Conservation (phyloP, 2,113 vertebrate genomes). For the Platysteira castanea region DNA sequence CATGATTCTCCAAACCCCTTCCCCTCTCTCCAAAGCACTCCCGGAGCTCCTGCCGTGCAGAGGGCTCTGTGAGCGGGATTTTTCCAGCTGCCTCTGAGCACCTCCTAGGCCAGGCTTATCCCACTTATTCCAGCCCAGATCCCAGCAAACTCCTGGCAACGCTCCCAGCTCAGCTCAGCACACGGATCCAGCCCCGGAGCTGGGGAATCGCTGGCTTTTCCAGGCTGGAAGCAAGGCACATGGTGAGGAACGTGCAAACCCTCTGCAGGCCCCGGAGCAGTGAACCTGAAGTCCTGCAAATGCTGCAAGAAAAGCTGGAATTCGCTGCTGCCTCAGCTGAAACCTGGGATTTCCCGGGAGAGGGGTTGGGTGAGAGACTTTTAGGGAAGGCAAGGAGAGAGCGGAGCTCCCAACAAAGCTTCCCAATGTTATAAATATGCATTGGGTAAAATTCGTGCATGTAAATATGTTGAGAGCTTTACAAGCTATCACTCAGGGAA, state of each 20-base stretch:
- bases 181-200: background rate
- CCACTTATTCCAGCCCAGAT: background rate
- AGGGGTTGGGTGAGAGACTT: background rate
- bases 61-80: background rate
- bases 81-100: background rate
- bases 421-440: too few species aligned
- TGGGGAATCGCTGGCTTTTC: fast-evolving
- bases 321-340: background rate
- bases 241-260: fast-evolving
- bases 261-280: background rate
- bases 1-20: background rate
- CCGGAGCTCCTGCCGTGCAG: background rate
- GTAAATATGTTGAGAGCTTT: too few species aligned
- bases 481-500: too few species aligned
- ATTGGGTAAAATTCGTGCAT: too few species aligned
- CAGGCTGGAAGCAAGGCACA: background rate
- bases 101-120: fast-evolving
- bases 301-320: background rate
- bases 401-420: background rate
- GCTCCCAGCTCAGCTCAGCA: background rate
- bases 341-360: background rate
- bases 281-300: background rate
- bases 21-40: background rate
- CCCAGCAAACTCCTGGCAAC: background rate
- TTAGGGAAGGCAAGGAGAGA: background rate